Percentiles rank a stretch among this genome's conserved stretches.
Conservation (phyloP, 2,888 invertebrate genomes). For the Ligdia adustata region DNA sequence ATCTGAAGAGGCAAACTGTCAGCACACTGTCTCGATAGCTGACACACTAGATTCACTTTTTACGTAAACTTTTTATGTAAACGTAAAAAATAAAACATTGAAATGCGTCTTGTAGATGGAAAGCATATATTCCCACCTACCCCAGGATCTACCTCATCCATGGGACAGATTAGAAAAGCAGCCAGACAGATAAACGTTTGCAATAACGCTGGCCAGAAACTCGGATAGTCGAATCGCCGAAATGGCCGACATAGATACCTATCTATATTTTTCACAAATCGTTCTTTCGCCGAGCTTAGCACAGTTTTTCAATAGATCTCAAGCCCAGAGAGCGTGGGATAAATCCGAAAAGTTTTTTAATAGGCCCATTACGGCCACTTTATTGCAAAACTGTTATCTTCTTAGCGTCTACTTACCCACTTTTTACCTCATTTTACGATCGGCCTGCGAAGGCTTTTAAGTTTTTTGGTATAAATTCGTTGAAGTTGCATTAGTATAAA, state of each 20-base stretch:
- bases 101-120: too few species aligned
- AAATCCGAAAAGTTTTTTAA: conserved; percentile 25
- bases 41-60: too few species aligned
- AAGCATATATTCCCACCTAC: too few species aligned
- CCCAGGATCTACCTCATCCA: too few species aligned
- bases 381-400: conserved; percentile 22
- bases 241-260: too few species aligned
- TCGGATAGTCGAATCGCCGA: neutral
- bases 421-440: conserved; percentile 18
- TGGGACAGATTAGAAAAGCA: too few species aligned
- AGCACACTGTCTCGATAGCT: too few species aligned
- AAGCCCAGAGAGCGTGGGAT: conserved; percentile 15
- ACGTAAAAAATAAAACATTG: too few species aligned
- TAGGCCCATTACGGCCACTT: conserved; percentile 20
- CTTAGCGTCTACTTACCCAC: conserved; percentile 17
- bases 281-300: conserved; percentile 4
- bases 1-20: too few species aligned
- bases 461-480: neutral
- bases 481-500: neutral
- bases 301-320: conserved; percentile 20
- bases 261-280: neutral
- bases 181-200: too few species aligned
- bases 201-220: too few species aligned
- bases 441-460: conserved; percentile 1
- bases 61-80: too few species aligned